Percentiles rank a stretch among this genome's conserved stretches.
Evolutionary conservation across 35 echinoderm and acorn worm genomes (phyloP).

Genomic region (Eucidaris tribuloides): DNA sequence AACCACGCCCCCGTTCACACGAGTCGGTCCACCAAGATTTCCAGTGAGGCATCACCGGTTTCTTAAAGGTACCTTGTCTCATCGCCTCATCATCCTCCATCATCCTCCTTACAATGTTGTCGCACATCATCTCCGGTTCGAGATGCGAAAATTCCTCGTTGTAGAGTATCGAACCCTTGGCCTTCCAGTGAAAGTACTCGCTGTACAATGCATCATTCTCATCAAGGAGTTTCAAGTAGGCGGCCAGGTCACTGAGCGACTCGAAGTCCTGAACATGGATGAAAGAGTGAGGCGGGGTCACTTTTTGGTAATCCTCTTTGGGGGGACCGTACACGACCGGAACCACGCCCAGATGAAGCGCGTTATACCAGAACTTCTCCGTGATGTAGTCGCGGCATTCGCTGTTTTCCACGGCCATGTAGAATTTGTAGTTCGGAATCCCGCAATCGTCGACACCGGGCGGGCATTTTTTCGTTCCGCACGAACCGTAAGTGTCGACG

Average conservation of each 20-base stretch:
- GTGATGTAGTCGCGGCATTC: conserved; percentile 80
- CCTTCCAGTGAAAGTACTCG: conserved; percentile 68
- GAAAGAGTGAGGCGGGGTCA: conserved; percentile 65
- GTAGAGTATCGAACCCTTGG: conserved; percentile 5
- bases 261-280: conserved; percentile 70
- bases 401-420: conserved; percentile 55
- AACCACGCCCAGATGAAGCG: conserved; percentile 32
- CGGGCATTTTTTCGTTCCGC: conserved; percentile 40
- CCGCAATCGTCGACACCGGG: conserved; percentile 34
- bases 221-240: conserved; percentile 50
- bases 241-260: conserved; percentile 20
- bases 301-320: conserved; percentile 36
- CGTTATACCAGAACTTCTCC: conserved; percentile 69
- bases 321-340: conserved; percentile 64
- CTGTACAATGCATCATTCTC: conserved; percentile 58
- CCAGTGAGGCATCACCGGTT: too few relatives aligned
- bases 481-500: conserved; percentile 56
- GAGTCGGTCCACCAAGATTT: too few relatives aligned
- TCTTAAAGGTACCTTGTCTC: too few relatives aligned
- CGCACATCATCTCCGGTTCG: too few relatives aligned
- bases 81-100: too few relatives aligned
- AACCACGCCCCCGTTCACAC: too few relatives aligned
- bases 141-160: conserved; percentile 32
- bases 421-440: conserved; percentile 63
- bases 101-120: too few relatives aligned